phyloP scores from a whole-genome alignment of 2,113 vertebrate genomes.

The Nibea albiflora region DNA sequence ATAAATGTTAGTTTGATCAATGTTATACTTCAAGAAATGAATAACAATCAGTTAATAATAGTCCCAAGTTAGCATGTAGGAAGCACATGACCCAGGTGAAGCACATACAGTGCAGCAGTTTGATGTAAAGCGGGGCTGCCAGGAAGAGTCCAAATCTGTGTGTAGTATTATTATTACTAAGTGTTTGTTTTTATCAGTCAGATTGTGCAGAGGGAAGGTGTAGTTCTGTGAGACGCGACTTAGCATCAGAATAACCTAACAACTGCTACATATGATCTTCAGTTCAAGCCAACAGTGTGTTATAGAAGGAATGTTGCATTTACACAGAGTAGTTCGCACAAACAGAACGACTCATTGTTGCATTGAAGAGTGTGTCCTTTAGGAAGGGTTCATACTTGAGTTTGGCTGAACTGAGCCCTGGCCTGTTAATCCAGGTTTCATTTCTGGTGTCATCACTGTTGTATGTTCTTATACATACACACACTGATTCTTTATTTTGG shows the following conservation, averaged over 20 bases:
- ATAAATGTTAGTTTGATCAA: conserved; percentile 74
- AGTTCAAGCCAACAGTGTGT: not conserved
- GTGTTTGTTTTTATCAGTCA: not conserved
- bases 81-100: conserved; percentile 38
- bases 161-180: not conserved
- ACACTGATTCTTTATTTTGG: too few species aligned
- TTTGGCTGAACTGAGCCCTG: too few species aligned
- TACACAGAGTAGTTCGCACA: not conserved
- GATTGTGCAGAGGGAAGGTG: not conserved
- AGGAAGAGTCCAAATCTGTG: not conserved
- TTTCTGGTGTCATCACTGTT: not conserved
- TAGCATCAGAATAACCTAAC: not conserved
- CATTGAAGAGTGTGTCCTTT: not conserved
- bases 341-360: not conserved
- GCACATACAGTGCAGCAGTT: not conserved
- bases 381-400: too few species aligned
- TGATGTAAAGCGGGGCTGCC: not conserved
- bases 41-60: conserved; percentile 66
- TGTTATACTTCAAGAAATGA: conserved; percentile 66
- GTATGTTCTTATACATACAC: too few species aligned
- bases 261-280: not conserved
- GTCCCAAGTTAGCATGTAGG: conserved; percentile 43
- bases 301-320: not conserved
- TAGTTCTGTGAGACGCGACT: not conserved
- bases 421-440: not conserved